Evolutionary conservation across 1,140 invertebrate genomes (phyloP).

Genomic region (Asbolus verrucosus): DNA sequence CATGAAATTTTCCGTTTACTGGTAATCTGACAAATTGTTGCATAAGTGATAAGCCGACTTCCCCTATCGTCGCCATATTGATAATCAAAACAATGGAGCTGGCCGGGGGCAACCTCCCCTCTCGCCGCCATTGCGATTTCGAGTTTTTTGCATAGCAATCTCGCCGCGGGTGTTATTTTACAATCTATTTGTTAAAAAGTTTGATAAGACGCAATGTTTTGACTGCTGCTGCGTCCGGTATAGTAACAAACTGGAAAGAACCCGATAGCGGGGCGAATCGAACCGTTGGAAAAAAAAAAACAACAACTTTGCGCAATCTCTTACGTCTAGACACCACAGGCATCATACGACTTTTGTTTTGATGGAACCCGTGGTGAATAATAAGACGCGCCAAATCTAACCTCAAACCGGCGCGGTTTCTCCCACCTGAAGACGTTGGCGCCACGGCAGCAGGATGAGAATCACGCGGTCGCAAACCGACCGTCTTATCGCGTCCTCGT

Average conservation of each 20-base stretch:
- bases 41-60: too few relatives aligned
- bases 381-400: too few relatives aligned
- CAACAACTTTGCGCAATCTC: slow-evolving; percentile 22
- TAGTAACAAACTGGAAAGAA: slow-evolving; percentile 23
- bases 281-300: neutral
- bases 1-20: too few relatives aligned
- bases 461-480: neutral
- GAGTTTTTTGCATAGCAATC: neutral
- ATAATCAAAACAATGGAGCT: too few relatives aligned
- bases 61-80: too few relatives aligned
- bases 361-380: slow-evolving; percentile 8
- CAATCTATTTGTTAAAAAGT: neutral
- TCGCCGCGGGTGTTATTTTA: slow-evolving; percentile 1
- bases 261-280: neutral
- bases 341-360: slow-evolving; percentile 32
- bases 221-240: slow-evolving; percentile 18
- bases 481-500: neutral
- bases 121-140: neutral
- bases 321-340: slow-evolving; percentile 23
- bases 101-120: neutral
- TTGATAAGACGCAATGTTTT: slow-evolving; percentile 27
- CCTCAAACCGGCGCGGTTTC: neutral
- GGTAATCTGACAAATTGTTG: too few relatives aligned
- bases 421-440: neutral
- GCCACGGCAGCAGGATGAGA: neutral